These are phyloP conservation scores for Vandiemenella viatica DNA, from an alignment of 2,888 invertebrate genomes.

Conservation along the genomic window DNA sequence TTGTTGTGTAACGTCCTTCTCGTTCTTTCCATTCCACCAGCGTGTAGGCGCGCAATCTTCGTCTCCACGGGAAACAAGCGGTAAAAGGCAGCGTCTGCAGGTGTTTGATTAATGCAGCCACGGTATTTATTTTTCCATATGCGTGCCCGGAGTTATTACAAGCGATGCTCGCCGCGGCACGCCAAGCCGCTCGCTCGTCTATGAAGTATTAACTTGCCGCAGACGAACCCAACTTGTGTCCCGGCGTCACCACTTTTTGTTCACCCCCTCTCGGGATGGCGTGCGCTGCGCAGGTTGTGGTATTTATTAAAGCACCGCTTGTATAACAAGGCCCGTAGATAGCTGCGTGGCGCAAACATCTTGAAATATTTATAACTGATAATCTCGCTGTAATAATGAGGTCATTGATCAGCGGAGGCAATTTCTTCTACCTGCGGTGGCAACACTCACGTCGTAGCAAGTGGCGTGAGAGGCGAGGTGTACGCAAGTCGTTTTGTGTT, in stretches of 20 bases:
- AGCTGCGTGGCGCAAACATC: background rate
- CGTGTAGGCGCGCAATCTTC: no score
- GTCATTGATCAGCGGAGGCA: background rate
- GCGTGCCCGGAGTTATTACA: background rate
- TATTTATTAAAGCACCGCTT: background rate
- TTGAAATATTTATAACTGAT: background rate
- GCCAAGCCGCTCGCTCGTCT: background rate
- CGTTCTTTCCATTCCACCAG: no score
- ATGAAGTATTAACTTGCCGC: background rate
- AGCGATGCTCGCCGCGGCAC: background rate
- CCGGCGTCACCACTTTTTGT: no score
- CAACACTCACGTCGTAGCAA: background rate
- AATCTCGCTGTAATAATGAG: background rate
- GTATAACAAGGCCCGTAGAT: background rate
- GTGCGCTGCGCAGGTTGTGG: no score
- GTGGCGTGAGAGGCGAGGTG: background rate
- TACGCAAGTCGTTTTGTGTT: no score
- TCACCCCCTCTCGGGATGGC: no score
- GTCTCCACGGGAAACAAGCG: no score
- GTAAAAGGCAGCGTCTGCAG: no score
- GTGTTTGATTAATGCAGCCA: background rate
- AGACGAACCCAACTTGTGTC: background rate
- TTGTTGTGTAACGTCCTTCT: no score
- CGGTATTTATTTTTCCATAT: background rate
- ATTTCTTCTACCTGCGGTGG: background rate